Base-by-base conservation (phyloP, 2,888 invertebrate species). In the Cryptocheilus praepositus region DNA sequence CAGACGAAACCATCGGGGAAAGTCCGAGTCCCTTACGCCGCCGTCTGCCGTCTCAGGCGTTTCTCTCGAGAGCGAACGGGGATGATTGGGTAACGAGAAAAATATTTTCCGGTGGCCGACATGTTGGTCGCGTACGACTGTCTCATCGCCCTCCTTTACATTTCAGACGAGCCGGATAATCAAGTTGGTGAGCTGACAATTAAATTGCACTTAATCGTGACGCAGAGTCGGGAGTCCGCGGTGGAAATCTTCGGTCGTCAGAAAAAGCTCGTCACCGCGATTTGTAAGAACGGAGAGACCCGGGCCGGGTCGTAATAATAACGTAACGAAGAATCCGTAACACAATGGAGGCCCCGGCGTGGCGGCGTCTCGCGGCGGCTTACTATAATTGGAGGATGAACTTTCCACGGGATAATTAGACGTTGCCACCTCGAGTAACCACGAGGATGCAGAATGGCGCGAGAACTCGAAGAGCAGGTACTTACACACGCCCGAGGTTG, bases 331-430 rank as follows among this genome's bases (percentile, higher is more conserved):
- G 72, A 72, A 71, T 70, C 62, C 49, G 70, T 70, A 78, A 78
- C 77, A 77, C 36, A 18, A 49, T 49, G 49, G 18, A n/a, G 49
- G 49, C 16, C 13, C 4, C 16, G 49, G 3, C 16, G 49, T 8
- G 18, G 67, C 70, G 64, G 62, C 62, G 22, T 64, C 45, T 61
- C 67, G 69, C 80, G 77, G 79, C 82, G 79, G 79, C 71, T 75
- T 71, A 65, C 73, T 57, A 74, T 83, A 82, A 82, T 83, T 81
- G 80, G 77, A 83, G 82, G 80, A 80, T 78, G 76, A 79, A 80
- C 81, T 81, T 78, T 81, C 73, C 74, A 77, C 72, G 71, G 68
- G 80, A 81, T 83, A 83, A 83, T 83, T 83, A 82, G 82, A 81
- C 81, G 83, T 73, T 83, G 81, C 74, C 76, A 79, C 61, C 69